These are phyloP conservation scores for Lysandra bellargus DNA, from an alignment of 2,888 invertebrate species.

Conservation along the genomic window DNA sequence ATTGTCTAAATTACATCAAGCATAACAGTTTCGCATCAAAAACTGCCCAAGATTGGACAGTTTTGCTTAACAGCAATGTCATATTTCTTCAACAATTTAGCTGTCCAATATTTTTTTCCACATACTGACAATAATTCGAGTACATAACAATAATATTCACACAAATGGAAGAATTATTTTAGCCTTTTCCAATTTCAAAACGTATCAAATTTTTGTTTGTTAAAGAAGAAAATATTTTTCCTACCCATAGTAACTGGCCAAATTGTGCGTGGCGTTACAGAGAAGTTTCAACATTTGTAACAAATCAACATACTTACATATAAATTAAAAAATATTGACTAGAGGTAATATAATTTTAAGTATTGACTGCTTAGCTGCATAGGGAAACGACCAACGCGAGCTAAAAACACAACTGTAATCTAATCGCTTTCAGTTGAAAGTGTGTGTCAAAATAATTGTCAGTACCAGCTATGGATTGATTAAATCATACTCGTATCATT, in stretches of 20 bases:
- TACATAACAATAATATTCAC: not conserved
- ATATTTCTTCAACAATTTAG: no score
- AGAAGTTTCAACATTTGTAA: not conserved
- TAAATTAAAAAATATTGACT: not conserved
- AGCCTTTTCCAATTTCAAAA: not conserved
- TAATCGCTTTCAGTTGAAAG: no score
- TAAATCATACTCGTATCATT: no score
- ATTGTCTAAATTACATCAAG: not conserved
- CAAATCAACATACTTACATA: not conserved
- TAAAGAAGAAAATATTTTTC: not conserved
- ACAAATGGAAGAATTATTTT: not conserved
- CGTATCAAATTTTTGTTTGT: not conserved
- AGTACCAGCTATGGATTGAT: no score
- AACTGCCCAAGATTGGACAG: no score
- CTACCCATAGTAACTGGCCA: slow-evolving; percentile 9
- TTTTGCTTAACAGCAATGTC: no score
- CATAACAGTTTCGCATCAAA: not conserved
- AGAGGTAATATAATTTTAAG: not conserved
- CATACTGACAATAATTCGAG: not conserved
- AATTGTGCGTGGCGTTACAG: slow-evolving; percentile 6
- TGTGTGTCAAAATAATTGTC: no score
- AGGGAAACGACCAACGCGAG: not conserved
- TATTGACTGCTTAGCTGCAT: not conserved
- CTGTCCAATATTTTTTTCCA: not conserved
- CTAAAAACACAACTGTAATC: no score